These are phyloP conservation scores for Drepana arcuata DNA, from an alignment of 1,140 invertebrate genomes.

Conservation along the genomic window DNA sequence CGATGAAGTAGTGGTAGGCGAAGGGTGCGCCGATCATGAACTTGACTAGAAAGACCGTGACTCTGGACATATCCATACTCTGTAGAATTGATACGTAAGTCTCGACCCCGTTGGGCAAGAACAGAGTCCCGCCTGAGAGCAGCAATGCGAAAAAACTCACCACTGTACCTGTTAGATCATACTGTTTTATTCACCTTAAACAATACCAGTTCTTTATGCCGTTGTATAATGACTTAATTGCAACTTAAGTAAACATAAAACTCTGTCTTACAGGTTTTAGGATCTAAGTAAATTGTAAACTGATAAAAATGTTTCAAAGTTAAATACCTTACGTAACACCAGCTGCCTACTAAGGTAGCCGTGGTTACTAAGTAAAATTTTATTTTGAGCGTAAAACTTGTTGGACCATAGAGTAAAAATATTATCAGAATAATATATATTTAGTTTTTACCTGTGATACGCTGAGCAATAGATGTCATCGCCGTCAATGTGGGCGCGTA, in stretches of 20 bases:
- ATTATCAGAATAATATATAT: background rate
- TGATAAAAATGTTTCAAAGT: background rate
- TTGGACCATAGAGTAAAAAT: background rate
- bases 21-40: no score
- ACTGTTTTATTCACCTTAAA: background rate
- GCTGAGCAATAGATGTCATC: conserved; percentile 84
- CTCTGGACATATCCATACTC: conserved; percentile 31
- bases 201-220: background rate
- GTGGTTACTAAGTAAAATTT: no score
- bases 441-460: conserved; percentile 76
- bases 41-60: conserved; percentile 28
- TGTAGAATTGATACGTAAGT: conserved; percentile 49
- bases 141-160: conserved; percentile 26
- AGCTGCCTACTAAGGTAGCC: no score
- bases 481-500: conserved; percentile 85
- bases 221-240: background rate
- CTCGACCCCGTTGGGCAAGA: conserved; percentile 42
- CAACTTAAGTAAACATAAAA: no score
- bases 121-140: conserved; percentile 28
- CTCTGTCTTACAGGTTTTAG: background rate
- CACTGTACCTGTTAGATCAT: conserved; percentile 25
- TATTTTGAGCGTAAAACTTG: no score
- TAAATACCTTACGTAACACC: background rate
- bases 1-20: no score
- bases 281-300: background rate